Conservation (phyloP, 2,113 vertebrate genomes). For the Archocentrus centrarchus region DNA sequence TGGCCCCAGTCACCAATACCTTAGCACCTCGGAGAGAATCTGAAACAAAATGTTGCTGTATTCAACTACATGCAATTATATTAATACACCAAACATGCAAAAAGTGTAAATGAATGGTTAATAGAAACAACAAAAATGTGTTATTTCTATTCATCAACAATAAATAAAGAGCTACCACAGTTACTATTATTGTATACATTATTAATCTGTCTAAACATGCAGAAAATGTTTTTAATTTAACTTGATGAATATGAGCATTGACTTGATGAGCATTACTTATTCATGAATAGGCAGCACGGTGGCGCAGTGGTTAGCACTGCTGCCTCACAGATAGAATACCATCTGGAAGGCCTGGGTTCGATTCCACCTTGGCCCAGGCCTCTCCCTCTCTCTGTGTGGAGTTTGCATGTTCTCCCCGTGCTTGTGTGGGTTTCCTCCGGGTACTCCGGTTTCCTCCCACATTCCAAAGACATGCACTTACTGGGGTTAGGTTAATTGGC, state of each 20-base stretch:
- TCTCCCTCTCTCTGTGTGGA: too few species aligned
- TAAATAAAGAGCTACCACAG: not conserved
- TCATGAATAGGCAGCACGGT: too few species aligned
- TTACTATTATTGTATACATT: not conserved
- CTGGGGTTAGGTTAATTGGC: too few species aligned
- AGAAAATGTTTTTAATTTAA: not conserved
- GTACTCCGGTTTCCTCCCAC: too few species aligned
- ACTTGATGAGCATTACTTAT: too few species aligned
- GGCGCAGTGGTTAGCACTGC: too few species aligned
- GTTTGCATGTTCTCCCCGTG: too few species aligned
- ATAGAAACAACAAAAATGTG: not conserved
- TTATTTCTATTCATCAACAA: not conserved
- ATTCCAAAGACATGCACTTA: too few species aligned
- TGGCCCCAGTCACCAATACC: slow-evolving; percentile 88
- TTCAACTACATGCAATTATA: not conserved
- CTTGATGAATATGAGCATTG: not conserved
- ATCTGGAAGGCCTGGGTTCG: too few species aligned
- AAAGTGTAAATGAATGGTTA: not conserved
- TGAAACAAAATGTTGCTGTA: slow-evolving; percentile 40
- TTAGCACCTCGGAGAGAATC: slow-evolving; percentile 82
- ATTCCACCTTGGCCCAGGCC: too few species aligned
- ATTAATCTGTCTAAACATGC: not conserved
- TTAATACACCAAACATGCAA: not conserved
- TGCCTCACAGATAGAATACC: too few species aligned
- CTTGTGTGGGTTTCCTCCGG: too few species aligned